A percentile compares a stretch with the other conserved stretches of the same genome.
phyloP scores from a whole-genome alignment of 1,140 invertebrate species.

The Ctenoplectra terminalis region DNA sequence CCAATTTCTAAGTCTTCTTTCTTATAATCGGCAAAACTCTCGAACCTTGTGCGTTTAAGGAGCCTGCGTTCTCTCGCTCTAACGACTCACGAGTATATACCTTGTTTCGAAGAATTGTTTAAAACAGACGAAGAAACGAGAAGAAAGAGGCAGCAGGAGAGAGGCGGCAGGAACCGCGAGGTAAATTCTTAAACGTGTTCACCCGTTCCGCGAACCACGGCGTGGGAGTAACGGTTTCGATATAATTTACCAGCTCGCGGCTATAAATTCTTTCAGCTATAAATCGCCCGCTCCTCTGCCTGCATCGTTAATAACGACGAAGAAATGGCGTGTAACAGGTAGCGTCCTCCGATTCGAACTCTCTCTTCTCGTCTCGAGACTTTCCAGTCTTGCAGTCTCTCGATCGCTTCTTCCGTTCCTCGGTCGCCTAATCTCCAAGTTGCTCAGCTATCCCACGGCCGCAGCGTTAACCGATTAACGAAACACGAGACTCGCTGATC shows the following conservation, averaged over 20 bases:
- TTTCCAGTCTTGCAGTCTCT: not conserved
- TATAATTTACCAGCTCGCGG: conserved; percentile 19
- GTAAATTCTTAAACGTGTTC: conserved; percentile 3
- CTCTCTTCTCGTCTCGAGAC: not conserved
- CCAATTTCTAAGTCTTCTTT: not conserved
- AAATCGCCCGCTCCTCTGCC: not conserved
- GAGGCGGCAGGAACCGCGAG: not conserved
- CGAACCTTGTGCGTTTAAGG: not conserved
- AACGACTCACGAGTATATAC: not conserved
- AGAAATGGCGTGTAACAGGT: conserved; percentile 40
- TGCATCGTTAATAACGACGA: conserved; percentile 16
- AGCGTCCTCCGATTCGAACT: conserved; percentile 11
- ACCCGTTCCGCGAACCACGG: not conserved
- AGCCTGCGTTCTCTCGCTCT: not conserved
- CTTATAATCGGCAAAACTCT: not conserved
- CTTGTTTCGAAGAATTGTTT: conserved; percentile 7
- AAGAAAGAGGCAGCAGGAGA: too few species aligned
- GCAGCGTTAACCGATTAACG: conserved; percentile 30
- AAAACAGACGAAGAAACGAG: not conserved
- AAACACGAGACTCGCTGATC: conserved; percentile 15
- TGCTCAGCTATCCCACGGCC: not conserved
- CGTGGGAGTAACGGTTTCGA: not conserved
- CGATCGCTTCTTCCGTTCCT: not conserved
- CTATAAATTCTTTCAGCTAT: conserved; percentile 29
- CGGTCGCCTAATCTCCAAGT: not conserved